Evolutionary conservation across 2,888 invertebrate species (phyloP).

Genomic region (Agelastica alni): DNA sequence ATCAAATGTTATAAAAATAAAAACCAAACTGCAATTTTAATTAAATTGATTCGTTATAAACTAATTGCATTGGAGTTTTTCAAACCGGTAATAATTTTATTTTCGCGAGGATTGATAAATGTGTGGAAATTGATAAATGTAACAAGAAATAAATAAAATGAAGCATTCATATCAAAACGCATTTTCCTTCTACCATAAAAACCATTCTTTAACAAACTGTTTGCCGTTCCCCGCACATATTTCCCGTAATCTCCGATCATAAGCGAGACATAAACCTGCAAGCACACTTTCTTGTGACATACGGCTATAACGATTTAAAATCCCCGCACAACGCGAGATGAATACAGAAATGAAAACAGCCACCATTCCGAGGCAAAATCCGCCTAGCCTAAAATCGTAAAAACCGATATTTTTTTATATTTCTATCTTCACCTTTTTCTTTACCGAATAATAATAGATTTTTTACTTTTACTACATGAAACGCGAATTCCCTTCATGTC

Average conservation of each 20-base stretch:
- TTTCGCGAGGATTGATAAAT: no score
- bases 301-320: constrained; percentile 47
- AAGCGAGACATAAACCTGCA: constrained; percentile 35
- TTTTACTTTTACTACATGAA: not conserved
- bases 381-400: constrained; percentile 8
- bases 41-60: no score
- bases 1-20: no score
- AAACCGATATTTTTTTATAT: constrained; percentile 19
- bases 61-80: no score
- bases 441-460: constrained; percentile 14
- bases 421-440: constrained; percentile 10
- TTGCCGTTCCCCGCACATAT: constrained; percentile 38
- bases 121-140: no score
- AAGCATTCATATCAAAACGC: not conserved
- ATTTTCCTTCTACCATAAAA: constrained; percentile 17
- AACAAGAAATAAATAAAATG: not conserved
- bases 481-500: not conserved
- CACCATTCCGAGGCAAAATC: constrained; percentile 48
- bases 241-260: constrained; percentile 39
- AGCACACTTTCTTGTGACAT: constrained; percentile 34
- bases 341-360: constrained; percentile 45
- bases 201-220: constrained; percentile 36
- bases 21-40: no score
- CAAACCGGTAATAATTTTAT: no score
- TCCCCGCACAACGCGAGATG: constrained; percentile 43